Conservation (phyloP, 2,113 vertebrate genomes). For the Chionis minor region DNA sequence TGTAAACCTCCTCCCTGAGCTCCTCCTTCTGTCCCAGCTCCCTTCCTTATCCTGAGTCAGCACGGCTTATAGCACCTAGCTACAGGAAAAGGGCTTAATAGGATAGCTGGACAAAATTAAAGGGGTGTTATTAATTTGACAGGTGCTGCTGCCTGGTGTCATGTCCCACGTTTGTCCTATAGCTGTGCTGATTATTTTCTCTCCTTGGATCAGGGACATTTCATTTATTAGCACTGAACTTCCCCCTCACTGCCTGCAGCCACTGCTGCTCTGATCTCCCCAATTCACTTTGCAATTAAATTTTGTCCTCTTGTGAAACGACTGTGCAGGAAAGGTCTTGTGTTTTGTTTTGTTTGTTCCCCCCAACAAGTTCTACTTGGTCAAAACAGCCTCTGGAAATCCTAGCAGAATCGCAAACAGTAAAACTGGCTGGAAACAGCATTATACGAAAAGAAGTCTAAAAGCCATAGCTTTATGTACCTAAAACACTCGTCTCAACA, state of each 20-base stretch:
- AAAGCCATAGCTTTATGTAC: not conserved
- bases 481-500: not conserved
- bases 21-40: not conserved
- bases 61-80: not conserved
- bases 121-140: slow-evolving; percentile 54
- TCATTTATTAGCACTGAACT: slow-evolving; percentile 67
- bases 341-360: slow-evolving; percentile 8
- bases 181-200: slow-evolving; percentile 61
- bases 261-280: slow-evolving; percentile 64
- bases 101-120: slow-evolving; percentile 48
- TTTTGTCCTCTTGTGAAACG: slow-evolving; percentile 64
- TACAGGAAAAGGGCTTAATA: slow-evolving; percentile 27
- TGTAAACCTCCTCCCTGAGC: not conserved
- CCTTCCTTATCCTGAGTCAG: not conserved
- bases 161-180: slow-evolving; percentile 48
- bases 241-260: slow-evolving; percentile 64
- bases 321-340: slow-evolving; percentile 50
- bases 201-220: slow-evolving; percentile 63
- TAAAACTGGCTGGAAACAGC: slow-evolving; percentile 6
- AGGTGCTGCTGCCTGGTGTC: slow-evolving; percentile 37
- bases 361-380: slow-evolving; percentile 4
- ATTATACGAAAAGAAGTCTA: not conserved
- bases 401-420: not conserved
- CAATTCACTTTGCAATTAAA: slow-evolving; percentile 75
- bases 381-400: slow-evolving; percentile 64